Percentiles rank a stretch among this genome's conserved stretches.
phyloP scores from a whole-genome alignment of 2,797 vertebrate species.

The Pampus argenteus region DNA sequence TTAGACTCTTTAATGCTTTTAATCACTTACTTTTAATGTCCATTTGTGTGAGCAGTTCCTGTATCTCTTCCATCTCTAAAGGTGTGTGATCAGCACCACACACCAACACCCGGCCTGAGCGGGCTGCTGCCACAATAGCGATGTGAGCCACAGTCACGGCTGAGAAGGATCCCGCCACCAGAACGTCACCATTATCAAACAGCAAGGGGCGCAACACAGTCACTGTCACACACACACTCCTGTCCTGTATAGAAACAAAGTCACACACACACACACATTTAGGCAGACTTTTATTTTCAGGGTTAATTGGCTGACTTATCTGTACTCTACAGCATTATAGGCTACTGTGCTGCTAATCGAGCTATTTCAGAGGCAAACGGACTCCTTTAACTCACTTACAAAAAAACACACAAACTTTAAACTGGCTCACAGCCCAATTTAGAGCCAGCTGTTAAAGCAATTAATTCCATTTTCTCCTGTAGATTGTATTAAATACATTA shows the following conservation, averaged over 20 bases:
- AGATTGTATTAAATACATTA: background rate
- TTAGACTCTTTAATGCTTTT: background rate
- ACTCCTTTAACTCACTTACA: background rate
- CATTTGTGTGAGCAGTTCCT: constrained; percentile 80
- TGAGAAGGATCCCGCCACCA: constrained; percentile 88
- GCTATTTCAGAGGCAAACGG: background rate
- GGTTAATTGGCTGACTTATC: background rate
- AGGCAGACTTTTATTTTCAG: background rate
- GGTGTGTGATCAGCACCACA: constrained; percentile 85
- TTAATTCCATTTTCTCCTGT: background rate
- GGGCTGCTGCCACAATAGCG: constrained; percentile 77
- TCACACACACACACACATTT: background rate
- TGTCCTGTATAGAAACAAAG: constrained; percentile 83
- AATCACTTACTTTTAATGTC: constrained; percentile 89
- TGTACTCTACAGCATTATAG: background rate
- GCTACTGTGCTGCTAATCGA: background rate
- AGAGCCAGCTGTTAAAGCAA: background rate
- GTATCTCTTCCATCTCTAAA: constrained; percentile 81
- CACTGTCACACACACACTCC: constrained; percentile 89
- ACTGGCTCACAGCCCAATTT: background rate
- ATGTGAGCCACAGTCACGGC: constrained; percentile 89
- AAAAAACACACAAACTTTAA: constrained; percentile 5
- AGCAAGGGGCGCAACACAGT: constrained; percentile 86
- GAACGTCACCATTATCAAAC: constrained; percentile 83
- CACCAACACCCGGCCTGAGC: constrained; percentile 82